Conservation (phyloP, 2,113 vertebrate genomes). For the Xiphophorus hellerii region DNA sequence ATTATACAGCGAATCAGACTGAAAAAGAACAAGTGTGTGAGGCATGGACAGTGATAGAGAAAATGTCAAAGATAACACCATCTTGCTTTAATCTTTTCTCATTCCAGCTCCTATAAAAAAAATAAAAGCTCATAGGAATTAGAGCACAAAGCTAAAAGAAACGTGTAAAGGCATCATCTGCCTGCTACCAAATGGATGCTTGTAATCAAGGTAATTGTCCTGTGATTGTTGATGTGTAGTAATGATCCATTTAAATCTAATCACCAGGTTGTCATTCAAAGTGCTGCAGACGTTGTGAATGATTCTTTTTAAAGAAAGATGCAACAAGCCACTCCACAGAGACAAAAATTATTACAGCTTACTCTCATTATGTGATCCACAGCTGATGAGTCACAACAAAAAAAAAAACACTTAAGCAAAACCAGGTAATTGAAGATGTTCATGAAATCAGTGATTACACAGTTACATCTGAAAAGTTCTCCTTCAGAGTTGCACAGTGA, state of each 20-base stretch:
- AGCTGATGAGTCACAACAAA: background rate
- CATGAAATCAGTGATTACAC: constrained; percentile 22
- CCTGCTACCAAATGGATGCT: constrained; percentile 6
- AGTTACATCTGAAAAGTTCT: constrained; percentile 32
- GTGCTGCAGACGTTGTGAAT: constrained; percentile 14
- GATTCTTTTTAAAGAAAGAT: constrained; percentile 24
- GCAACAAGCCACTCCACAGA: constrained; percentile 3
- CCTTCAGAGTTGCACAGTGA: constrained; percentile 9
- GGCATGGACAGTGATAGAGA: constrained; percentile 1
- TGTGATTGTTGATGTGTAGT: constrained; percentile 10
- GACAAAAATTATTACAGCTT: constrained; percentile 19
- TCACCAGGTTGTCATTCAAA: constrained; percentile 35
- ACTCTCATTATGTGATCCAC: constrained; percentile 6
- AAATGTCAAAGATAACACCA: constrained; percentile 6
- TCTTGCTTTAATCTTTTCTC: constrained; percentile 7
- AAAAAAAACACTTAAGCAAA: constrained; percentile 15
- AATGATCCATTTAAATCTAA: constrained; percentile 43
- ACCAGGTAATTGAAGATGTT: constrained; percentile 25
- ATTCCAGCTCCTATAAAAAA: background rate
- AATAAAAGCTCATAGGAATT: background rate
- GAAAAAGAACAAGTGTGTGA: constrained; percentile 4
- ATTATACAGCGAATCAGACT: constrained; percentile 21
- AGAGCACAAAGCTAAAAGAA: background rate
- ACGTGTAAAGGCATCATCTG: constrained; percentile 1
- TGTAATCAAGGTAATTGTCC: constrained; percentile 39